These are phyloP conservation scores for Drosophila prolongata DNA, from an alignment of 2,888 invertebrate species.

Conservation along the genomic window DNA sequence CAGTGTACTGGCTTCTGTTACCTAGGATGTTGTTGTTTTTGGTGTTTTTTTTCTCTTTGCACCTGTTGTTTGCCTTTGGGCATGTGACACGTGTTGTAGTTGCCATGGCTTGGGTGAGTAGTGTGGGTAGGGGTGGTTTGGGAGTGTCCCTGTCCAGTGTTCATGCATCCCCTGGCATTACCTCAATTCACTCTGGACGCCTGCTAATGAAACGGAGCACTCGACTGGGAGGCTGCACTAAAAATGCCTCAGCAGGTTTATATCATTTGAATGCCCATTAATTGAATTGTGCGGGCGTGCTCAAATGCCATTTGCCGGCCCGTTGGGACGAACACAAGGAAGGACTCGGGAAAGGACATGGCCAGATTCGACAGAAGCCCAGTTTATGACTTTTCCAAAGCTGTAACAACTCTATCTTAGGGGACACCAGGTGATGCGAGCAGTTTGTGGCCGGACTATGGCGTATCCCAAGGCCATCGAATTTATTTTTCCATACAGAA, in stretches of 20 bases:
- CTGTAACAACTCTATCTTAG: conserved; percentile 18
- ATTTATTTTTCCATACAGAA: neutral
- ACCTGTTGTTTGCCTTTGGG: conserved; percentile 65
- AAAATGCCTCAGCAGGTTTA: conserved; percentile 73
- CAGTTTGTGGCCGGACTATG: neutral
- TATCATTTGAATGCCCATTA: conserved; percentile 80
- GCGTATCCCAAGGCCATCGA: neutral
- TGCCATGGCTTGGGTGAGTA: conserved; percentile 13
- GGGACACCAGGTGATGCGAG: neutral
- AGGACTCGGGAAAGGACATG: conserved; percentile 3
- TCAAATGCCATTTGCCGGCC: conserved; percentile 21
- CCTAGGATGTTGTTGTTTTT: conserved; percentile 23
- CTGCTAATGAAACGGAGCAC: conserved; percentile 66
- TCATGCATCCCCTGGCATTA: conserved; percentile 48
- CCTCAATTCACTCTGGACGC: conserved; percentile 53
- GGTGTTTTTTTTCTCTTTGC: conserved; percentile 47
- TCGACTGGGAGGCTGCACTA: conserved; percentile 56
- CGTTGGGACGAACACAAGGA: conserved; percentile 1
- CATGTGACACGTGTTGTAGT: conserved; percentile 38
- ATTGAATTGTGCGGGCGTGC: conserved; percentile 75
- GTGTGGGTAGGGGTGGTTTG: neutral
- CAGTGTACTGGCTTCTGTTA: conserved; percentile 39
- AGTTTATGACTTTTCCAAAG: conserved; percentile 24
- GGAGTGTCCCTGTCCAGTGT: conserved; percentile 37
- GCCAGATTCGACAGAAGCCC: conserved; percentile 4